phyloP scores from a whole-genome alignment of 2,113 vertebrate genomes.

The Ceratotherium simum region DNA sequence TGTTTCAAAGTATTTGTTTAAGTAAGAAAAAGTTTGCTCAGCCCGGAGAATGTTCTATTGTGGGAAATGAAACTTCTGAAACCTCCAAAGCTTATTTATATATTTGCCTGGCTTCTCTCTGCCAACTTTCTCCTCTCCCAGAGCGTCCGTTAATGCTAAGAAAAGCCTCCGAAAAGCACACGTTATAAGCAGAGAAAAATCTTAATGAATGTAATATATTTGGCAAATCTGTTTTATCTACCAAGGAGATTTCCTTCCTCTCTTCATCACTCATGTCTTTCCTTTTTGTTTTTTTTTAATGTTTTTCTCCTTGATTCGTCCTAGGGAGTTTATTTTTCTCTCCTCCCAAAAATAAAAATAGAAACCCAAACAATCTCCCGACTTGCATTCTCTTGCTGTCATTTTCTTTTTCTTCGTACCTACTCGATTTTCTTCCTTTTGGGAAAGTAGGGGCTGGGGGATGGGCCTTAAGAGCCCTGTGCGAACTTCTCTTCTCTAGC shows the following conservation, averaged over 20 bases:
- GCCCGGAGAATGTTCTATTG: constrained; percentile 60
- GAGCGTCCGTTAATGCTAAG: constrained; percentile 81
- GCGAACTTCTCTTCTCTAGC: background rate
- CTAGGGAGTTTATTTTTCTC: background rate
- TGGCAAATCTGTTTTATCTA: constrained; percentile 79
- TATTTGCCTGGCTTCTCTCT: constrained; percentile 74
- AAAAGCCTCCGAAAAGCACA: constrained; percentile 78
- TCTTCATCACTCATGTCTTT: constrained; percentile 47
- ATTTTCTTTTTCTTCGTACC: constrained; percentile 30
- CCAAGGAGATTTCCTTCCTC: constrained; percentile 60
- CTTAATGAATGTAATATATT: constrained; percentile 77
- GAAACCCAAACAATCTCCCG: constrained; percentile 16
- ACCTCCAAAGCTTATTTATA: constrained; percentile 81
- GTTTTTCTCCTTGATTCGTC: constrained; percentile 34
- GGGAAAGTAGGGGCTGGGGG: background rate
- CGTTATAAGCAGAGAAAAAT: constrained; percentile 77
- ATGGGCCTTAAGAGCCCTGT: background rate
- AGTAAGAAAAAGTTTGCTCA: constrained; percentile 77
- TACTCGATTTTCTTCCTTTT: background rate
- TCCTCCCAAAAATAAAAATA: constrained; percentile 54
- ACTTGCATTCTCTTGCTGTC: constrained; percentile 23
- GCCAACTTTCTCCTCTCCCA: constrained; percentile 79
- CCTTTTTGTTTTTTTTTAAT: background rate
- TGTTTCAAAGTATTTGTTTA: constrained; percentile 79
- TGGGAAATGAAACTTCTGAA: constrained; percentile 77